These are phyloP conservation scores for Aegithalos caudatus DNA, from an alignment of 2,113 vertebrate species.

Conservation along the genomic window DNA sequence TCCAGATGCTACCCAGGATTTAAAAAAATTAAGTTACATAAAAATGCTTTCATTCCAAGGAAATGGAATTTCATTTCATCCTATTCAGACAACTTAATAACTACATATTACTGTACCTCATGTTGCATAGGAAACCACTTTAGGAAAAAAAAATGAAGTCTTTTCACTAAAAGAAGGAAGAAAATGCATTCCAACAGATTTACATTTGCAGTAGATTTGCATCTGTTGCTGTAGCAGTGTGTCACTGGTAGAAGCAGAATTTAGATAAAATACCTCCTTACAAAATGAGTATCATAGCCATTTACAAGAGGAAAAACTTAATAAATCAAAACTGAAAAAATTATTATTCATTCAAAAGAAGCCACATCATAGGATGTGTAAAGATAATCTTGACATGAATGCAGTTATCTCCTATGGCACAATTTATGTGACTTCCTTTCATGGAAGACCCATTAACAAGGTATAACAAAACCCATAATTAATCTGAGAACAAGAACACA, in stretches of 20 bases:
- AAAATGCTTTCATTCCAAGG: constrained; percentile 59
- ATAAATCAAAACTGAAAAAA: constrained; percentile 1
- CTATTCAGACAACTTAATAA: constrained; percentile 47
- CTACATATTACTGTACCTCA: constrained; percentile 47
- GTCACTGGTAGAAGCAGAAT: background rate
- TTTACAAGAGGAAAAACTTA: constrained; percentile 7
- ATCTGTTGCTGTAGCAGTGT: background rate
- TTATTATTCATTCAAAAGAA: background rate
- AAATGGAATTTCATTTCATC: constrained; percentile 34
- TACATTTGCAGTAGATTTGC: background rate
- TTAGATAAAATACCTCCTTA: constrained; percentile 24
- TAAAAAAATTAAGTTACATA: constrained; percentile 71
- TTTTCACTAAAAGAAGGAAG: background rate
- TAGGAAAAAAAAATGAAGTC: background rate
- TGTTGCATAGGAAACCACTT: constrained; percentile 32
- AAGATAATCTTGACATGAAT: constrained; percentile 20
- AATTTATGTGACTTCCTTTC: constrained; percentile 20
- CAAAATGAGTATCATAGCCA: background rate
- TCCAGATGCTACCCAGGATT: constrained; percentile 66
- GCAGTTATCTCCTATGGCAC: background rate
- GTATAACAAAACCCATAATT: constrained; percentile 24
- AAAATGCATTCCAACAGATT: constrained; percentile 31
- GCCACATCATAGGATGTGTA: background rate
- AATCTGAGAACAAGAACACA: constrained; percentile 57
- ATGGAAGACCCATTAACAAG: background rate